Percentiles rank a stretch among this genome's conserved stretches.
Conservation (phyloP, 2,797 vertebrate species). For the Gallinago solitaria region DNA sequence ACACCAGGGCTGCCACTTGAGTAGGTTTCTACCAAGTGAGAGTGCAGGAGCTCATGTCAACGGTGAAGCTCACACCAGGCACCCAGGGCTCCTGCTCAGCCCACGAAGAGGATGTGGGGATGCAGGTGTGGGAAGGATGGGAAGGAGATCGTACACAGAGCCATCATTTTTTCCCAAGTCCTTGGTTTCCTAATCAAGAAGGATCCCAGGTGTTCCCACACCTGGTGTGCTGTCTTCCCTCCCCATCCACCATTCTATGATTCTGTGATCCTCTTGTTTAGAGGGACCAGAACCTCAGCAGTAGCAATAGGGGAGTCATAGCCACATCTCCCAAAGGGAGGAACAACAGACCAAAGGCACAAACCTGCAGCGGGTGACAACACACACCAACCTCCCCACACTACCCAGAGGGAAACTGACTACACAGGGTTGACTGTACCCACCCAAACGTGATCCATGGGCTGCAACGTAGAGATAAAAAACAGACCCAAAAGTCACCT, state of each 20-base stretch:
- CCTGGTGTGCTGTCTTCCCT: neutral
- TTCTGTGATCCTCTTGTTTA: neutral
- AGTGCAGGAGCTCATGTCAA: fast-evolving
- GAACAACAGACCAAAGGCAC: neutral
- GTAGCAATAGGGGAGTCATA: too few relatives aligned
- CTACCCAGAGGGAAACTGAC: neutral
- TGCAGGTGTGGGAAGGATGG: neutral
- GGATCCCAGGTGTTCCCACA: neutral
- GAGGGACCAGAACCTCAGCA: neutral
- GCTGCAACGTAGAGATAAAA: neutral
- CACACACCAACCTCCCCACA: neutral
- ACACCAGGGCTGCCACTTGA: neutral
- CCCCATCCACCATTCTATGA: neutral
- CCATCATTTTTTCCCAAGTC: neutral
- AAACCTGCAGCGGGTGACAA: neutral
- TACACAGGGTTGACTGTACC: neutral
- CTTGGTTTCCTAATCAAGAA: neutral
- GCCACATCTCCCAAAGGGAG: neutral
- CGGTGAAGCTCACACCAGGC: neutral
- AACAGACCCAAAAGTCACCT: neutral
- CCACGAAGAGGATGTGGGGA: neutral
- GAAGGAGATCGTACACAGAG: neutral
- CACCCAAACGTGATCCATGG: neutral
- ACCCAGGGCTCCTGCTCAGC: neutral
- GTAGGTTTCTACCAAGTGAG: neutral